A percentile compares a stretch with the other conserved stretches of the same genome.
Evolutionary conservation across 2,797 vertebrate species (phyloP).

Genomic region (Pipistrellus nathusii): DNA sequence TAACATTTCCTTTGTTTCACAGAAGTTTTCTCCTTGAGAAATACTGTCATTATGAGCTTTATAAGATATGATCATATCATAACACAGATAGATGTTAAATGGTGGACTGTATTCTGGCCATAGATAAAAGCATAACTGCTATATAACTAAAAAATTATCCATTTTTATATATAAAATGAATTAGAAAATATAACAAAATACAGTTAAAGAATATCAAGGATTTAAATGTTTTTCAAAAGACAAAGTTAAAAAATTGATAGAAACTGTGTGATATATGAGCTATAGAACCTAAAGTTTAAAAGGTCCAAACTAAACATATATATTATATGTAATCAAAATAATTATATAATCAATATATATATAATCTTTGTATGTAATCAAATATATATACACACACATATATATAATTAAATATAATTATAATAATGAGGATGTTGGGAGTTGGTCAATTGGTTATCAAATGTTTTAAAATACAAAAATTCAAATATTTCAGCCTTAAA

Average conservation of each 20-base stretch:
- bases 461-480: conserved; percentile 44
- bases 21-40: background rate
- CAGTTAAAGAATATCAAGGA: conserved; percentile 51
- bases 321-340: background rate
- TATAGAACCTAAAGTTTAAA: conserved; percentile 26
- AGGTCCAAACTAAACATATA: conserved; percentile 38
- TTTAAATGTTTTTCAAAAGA: conserved; percentile 66
- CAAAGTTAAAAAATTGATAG: conserved; percentile 41
- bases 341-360: background rate
- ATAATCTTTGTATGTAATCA: background rate
- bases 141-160: conserved; percentile 55
- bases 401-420: conserved; percentile 18
- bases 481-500: conserved; percentile 20
- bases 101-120: background rate
- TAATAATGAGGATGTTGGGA: conserved; percentile 11
- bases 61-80: background rate
- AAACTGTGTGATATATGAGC: background rate
- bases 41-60: conserved; percentile 5
- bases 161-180: conserved; percentile 58
- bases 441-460: background rate
- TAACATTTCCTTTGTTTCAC: conserved; percentile 3
- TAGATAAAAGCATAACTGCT: conserved; percentile 53
- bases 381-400: background rate
- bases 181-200: conserved; percentile 67
- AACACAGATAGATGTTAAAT: conserved; percentile 20